A percentile compares a stretch with the other conserved stretches of the same genome.
Evolutionary conservation across 1,140 invertebrate species (phyloP).

Genomic region (Macrosteles quadrilineatus): DNA sequence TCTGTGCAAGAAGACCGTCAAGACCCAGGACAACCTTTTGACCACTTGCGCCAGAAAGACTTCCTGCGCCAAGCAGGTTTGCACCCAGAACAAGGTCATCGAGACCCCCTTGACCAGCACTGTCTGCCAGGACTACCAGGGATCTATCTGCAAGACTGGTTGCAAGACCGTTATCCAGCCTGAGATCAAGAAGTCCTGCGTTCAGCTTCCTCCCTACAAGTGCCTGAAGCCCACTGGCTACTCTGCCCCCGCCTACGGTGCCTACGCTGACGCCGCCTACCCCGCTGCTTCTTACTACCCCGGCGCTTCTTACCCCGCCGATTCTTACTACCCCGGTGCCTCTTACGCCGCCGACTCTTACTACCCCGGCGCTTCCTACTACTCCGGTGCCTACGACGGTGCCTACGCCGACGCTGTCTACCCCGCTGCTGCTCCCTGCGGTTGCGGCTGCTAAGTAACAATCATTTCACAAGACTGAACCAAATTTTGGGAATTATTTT

Average conservation of each 20-base stretch:
- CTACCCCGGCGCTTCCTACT: neutral
- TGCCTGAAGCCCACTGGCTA: no score
- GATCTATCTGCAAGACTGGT: neutral
- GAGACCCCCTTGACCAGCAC: neutral
- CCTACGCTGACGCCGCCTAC: neutral
- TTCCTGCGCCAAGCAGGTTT: neutral
- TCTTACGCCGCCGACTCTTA: neutral
- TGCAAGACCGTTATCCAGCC: neutral
- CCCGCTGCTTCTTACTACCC: neutral
- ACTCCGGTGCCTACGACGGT: neutral
- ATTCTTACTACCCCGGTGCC: neutral
- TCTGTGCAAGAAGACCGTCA: conserved; percentile 9
- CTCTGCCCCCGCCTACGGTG: neutral
- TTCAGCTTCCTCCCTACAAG: neutral
- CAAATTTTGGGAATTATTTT: no score
- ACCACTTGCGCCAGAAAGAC: conserved; percentile 4
- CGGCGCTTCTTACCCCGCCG: neutral
- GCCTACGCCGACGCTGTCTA: neutral
- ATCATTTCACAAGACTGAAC: no score
- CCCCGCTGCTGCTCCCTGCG: neutral
- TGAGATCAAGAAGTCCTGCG: conserved; percentile 5
- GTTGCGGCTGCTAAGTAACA: no score
- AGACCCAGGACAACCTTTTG: neutral
- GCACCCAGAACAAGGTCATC: neutral
- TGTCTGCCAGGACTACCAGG: neutral